phyloP scores from a whole-genome alignment of 2,888 invertebrate species.

The Drosophila robusta region DNA sequence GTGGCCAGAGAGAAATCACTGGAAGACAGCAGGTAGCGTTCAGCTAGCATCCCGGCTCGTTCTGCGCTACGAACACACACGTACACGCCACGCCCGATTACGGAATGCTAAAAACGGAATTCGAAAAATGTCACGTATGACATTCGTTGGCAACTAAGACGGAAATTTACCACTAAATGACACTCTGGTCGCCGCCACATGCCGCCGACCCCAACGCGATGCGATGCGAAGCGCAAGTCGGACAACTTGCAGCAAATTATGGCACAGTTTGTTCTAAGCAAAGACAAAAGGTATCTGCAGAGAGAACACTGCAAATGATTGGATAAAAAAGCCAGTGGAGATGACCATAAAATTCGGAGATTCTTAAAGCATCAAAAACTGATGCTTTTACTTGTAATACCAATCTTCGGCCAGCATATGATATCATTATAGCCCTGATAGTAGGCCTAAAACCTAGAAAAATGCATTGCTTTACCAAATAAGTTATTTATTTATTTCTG shows the following conservation, averaged over 20 bases:
- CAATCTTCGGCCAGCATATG: too few relatives aligned
- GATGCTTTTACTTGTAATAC: too few relatives aligned
- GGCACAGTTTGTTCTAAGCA: slow-evolving; percentile 29
- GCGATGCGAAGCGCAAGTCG: slow-evolving; percentile 35
- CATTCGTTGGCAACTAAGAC: slow-evolving; percentile 71
- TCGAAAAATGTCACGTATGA: slow-evolving; percentile 76
- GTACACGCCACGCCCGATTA: slow-evolving; percentile 29
- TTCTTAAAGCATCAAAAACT: not conserved
- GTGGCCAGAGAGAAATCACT: slow-evolving; percentile 31
- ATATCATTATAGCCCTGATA: too few relatives aligned
- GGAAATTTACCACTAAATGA: slow-evolving; percentile 73
- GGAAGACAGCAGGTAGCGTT: slow-evolving; percentile 21
- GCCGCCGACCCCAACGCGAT: slow-evolving; percentile 14
- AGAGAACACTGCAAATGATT: slow-evolving; percentile 5
- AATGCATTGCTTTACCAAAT: too few relatives aligned
- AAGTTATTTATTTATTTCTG: too few relatives aligned
- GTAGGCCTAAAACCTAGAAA: too few relatives aligned
- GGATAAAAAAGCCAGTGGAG: slow-evolving; percentile 21
- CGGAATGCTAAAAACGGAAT: slow-evolving; percentile 67
- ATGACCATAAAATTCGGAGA: not conserved
- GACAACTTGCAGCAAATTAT: slow-evolving; percentile 45
- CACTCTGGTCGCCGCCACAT: slow-evolving; percentile 21
- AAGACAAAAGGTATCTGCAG: slow-evolving; percentile 8
- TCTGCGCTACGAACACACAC: slow-evolving; percentile 3
- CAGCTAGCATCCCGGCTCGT: slow-evolving; percentile 1